Percentiles rank a stretch among this genome's conserved stretches.
These are phyloP conservation scores for Papilio machaon DNA, from an alignment of 1,140 invertebrate species.

Conservation along the genomic window DNA sequence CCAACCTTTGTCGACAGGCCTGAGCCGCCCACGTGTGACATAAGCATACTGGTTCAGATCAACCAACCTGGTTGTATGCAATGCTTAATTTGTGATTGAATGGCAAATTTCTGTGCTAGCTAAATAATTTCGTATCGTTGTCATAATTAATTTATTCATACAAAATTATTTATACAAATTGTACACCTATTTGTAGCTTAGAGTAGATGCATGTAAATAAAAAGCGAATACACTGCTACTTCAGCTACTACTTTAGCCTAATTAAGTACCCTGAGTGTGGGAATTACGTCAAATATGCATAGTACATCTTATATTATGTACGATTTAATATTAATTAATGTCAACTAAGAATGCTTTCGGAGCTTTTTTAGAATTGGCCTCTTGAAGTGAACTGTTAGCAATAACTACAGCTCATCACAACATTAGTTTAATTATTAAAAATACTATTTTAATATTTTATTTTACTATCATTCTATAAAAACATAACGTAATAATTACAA, in stretches of 20 bases:
- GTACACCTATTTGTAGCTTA: not conserved
- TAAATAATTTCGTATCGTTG: not conserved
- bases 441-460: not conserved
- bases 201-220: too few relatives aligned
- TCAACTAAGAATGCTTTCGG: too few relatives aligned
- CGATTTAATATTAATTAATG: too few relatives aligned
- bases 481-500: not conserved
- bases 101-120: not conserved
- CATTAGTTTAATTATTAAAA: not conserved
- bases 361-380: too few relatives aligned
- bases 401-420: not conserved
- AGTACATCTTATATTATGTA: too few relatives aligned
- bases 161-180: not conserved
- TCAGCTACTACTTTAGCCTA: too few relatives aligned
- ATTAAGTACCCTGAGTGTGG: too few relatives aligned
- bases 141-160: not conserved
- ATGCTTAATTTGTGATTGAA: constrained; percentile 5
- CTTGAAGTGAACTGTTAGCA: not conserved
- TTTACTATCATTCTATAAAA: not conserved
- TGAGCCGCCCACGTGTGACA: constrained; percentile 3
- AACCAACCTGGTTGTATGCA: not conserved
- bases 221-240: too few relatives aligned
- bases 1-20: not conserved
- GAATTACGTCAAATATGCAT: too few relatives aligned
- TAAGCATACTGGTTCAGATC: not conserved